Conservation (phyloP, 2,797 vertebrate genomes). For the Kryptolebias ocellatus region DNA sequence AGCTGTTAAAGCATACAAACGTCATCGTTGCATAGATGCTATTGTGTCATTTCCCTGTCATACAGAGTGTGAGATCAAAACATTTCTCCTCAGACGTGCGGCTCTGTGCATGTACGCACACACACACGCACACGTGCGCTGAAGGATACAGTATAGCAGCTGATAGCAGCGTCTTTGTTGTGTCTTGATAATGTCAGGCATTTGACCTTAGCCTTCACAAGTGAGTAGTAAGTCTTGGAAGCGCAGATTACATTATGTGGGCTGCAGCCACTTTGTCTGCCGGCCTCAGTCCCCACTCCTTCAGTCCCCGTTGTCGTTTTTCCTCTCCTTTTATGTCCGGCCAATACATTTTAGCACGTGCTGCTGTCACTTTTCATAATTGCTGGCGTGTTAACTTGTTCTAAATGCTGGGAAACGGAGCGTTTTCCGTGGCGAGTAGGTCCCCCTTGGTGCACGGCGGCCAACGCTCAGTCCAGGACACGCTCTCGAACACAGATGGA, state of each 20-base stretch:
- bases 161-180: conserved; percentile 73
- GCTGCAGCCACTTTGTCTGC: conserved; percentile 63
- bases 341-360: conserved; percentile 13
- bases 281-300: conserved; percentile 23
- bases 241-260: conserved; percentile 66
- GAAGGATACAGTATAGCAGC: conserved; percentile 50
- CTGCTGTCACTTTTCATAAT: conserved; percentile 19
- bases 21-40: conserved; percentile 64
- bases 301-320: neutral
- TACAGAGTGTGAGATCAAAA: conserved; percentile 61
- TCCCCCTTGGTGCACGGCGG: too few species aligned
- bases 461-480: too few species aligned
- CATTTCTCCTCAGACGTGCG: conserved; percentile 60
- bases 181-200: conserved; percentile 74
- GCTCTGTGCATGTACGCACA: conserved; percentile 15
- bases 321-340: conserved; percentile 7
- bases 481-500: conserved; percentile 6
- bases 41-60: conserved; percentile 69
- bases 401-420: too few species aligned
- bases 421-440: too few species aligned
- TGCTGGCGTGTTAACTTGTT: neutral
- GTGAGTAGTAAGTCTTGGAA: conserved; percentile 62
- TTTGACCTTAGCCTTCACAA: conserved; percentile 77
- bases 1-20: conserved; percentile 59
- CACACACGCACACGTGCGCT: conserved; percentile 2